phyloP scores from a whole-genome alignment of 2,888 invertebrate species.

The Thereva unica region DNA sequence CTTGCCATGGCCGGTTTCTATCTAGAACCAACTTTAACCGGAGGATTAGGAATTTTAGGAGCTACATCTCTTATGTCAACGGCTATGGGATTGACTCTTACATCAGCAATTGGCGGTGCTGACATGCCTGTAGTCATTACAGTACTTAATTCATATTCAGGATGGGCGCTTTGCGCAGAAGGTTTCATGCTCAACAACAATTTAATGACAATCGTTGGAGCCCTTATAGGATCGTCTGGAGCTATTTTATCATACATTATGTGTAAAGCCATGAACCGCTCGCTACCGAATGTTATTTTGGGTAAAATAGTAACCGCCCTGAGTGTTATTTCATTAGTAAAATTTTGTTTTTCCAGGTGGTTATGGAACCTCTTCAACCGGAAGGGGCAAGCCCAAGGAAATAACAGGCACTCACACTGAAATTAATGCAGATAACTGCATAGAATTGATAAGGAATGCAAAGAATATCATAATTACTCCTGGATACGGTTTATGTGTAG shows the following conservation, averaged over 20 bases:
- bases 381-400: conserved; percentile 74
- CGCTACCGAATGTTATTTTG: conserved; percentile 83
- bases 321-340: background rate
- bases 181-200: conserved; percentile 94
- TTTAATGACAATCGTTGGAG: conserved; percentile 88
- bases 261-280: conserved; percentile 89
- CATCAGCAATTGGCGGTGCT: conserved; percentile 88
- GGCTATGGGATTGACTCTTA: conserved; percentile 83
- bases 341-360: conserved; percentile 57
- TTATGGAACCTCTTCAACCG: conserved; percentile 77
- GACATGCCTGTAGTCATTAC: conserved; percentile 95
- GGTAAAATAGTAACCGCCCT: conserved; percentile 58
- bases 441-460: conserved; percentile 76
- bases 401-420: conserved; percentile 82
- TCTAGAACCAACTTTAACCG: conserved; percentile 64
- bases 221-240: conserved; percentile 87
- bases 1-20: conserved; percentile 63
- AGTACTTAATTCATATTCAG: conserved; percentile 88
- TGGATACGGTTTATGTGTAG: conserved; percentile 87
- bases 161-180: conserved; percentile 92
- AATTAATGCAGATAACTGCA: conserved; percentile 73
- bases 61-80: conserved; percentile 77
- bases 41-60: conserved; percentile 74
- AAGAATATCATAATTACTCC: conserved; percentile 87
- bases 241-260: conserved; percentile 92